Conservation (phyloP, 2,797 vertebrate genomes). For the Catostomus latipinnis region DNA sequence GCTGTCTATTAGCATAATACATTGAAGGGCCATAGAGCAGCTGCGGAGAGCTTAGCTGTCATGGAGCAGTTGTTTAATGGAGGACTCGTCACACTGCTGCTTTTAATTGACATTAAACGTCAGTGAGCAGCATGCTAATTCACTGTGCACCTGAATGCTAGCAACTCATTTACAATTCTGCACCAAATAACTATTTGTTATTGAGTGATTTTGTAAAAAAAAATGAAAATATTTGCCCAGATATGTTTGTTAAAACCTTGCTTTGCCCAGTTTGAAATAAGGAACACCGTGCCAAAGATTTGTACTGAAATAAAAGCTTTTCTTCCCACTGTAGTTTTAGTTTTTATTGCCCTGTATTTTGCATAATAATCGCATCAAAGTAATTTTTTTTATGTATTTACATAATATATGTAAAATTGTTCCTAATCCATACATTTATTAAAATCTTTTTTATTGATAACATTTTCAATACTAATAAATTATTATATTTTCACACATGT, state of each 20-base stretch:
- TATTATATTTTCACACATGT: too few relatives aligned
- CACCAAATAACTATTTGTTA: neutral
- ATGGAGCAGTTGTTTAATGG: conserved; percentile 73
- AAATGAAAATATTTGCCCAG: neutral
- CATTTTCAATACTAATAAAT: too few relatives aligned
- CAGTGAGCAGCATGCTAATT: conserved; percentile 68
- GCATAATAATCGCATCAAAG: too few relatives aligned
- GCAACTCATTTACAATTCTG: conserved; percentile 16
- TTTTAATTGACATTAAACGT: conserved; percentile 79
- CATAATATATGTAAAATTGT: too few relatives aligned
- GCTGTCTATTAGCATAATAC: conserved; percentile 71
- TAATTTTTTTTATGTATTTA: neutral
- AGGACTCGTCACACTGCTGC: conserved; percentile 72
- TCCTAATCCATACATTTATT: too few relatives aligned
- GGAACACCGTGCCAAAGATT: too few relatives aligned
- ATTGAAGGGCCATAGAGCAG: conserved; percentile 62
- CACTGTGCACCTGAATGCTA: conserved; percentile 16
- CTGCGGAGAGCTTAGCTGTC: conserved; percentile 59
- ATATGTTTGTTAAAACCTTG: neutral
- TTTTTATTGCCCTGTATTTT: too few relatives aligned
- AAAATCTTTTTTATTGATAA: too few relatives aligned
- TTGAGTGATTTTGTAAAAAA: neutral
- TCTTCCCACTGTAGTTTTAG: too few relatives aligned
- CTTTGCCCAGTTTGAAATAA: neutral
- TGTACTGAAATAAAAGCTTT: too few relatives aligned